These are phyloP conservation scores for Trichacis sp. DNA, from an alignment of 2,888 invertebrate species.

Conservation along the genomic window DNA sequence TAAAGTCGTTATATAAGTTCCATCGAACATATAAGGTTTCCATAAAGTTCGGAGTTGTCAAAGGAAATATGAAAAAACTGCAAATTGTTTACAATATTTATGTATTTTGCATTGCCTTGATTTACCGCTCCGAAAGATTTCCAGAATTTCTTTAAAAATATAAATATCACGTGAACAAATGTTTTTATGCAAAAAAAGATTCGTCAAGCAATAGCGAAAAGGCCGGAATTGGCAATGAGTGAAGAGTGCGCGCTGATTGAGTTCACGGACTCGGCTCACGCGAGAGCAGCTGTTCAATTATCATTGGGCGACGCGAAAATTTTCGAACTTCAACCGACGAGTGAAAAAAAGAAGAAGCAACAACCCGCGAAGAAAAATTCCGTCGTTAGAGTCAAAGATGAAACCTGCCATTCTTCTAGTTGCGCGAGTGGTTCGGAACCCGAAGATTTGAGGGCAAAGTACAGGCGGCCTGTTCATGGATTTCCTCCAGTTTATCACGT, in stretches of 20 bases:
- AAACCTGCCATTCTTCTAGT: constrained; percentile 69
- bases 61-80: too few species aligned
- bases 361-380: constrained; percentile 76
- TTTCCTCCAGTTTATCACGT: constrained; percentile 66
- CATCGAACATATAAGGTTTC: too few species aligned
- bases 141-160: too few species aligned
- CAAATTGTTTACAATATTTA: too few species aligned
- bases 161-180: too few species aligned
- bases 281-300: constrained; percentile 82
- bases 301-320: constrained; percentile 76
- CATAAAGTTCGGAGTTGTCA: too few species aligned
- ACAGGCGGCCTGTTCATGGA: constrained; percentile 69
- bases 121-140: too few species aligned
- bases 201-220: constrained; percentile 89
- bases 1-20: too few species aligned
- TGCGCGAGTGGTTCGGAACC: constrained; percentile 71
- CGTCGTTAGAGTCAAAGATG: constrained; percentile 69
- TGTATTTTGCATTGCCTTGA: too few species aligned
- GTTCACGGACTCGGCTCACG: constrained; percentile 88
- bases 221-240: constrained; percentile 84
- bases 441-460: constrained; percentile 68
- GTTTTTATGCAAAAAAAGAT: too few species aligned
- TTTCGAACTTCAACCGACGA: constrained; percentile 80
- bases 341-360: constrained; percentile 80
- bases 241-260: constrained; percentile 92